These are phyloP conservation scores for Campylorhamphus procurvoides DNA, from an alignment of 2,113 vertebrate species.

Conservation along the genomic window DNA sequence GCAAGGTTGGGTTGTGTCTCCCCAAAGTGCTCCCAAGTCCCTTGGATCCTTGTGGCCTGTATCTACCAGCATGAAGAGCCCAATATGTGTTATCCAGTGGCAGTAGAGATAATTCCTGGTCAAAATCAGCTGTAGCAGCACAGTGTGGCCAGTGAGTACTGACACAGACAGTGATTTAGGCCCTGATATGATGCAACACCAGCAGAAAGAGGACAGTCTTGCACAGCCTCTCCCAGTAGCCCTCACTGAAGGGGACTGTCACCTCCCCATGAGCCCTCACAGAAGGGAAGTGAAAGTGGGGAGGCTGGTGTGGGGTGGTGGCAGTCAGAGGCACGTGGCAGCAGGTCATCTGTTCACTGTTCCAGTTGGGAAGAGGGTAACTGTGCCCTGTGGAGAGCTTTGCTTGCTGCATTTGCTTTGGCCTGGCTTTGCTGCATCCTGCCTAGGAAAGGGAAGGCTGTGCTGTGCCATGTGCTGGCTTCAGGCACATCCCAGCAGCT, in stretches of 20 bases:
- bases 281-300: not conserved
- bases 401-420: not conserved
- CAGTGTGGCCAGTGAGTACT: not conserved
- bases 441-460: not conserved
- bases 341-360: not conserved
- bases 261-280: not conserved
- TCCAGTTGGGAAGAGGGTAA: not conserved
- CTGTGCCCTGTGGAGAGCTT: not conserved
- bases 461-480: not conserved
- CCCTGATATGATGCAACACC: not conserved
- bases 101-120: not conserved
- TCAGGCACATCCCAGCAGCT: not conserved
- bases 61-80: not conserved
- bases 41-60: not conserved
- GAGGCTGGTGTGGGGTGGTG: not conserved
- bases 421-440: not conserved
- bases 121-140: not conserved
- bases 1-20: not conserved
- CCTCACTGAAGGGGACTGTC: not conserved
- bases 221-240: not conserved
- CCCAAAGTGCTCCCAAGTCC: not conserved
- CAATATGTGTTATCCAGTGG: rapidly evolving
- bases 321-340: not conserved
- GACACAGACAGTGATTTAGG: not conserved
- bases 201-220: not conserved